These are phyloP conservation scores for Tribolium freemani DNA, from an alignment of 2,888 invertebrate species.

Conservation along the genomic window DNA sequence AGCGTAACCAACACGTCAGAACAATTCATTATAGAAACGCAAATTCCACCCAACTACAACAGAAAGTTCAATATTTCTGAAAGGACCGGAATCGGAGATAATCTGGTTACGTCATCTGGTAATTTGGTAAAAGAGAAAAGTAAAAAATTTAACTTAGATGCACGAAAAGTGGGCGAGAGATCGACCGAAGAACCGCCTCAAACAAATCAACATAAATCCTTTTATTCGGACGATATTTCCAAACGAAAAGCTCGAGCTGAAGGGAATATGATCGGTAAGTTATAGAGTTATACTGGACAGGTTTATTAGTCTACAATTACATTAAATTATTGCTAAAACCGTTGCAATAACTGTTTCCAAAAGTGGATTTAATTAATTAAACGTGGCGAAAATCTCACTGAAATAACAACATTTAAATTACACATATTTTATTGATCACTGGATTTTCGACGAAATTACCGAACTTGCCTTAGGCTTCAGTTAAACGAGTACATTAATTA, in stretches of 20 bases:
- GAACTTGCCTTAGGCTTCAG: too few relatives aligned
- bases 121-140: slow-evolving; percentile 3
- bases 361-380: too few relatives aligned
- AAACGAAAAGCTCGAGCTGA: not conserved
- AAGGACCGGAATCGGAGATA: slow-evolving; percentile 10
- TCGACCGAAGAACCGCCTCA: not conserved
- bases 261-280: slow-evolving; percentile 32
- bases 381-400: too few relatives aligned
- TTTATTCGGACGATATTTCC: not conserved
- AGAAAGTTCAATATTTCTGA: slow-evolving; percentile 1
- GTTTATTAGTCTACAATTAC: too few relatives aligned
- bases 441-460: too few relatives aligned
- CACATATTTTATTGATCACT: too few relatives aligned
- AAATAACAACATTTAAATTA: too few relatives aligned
- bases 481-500: too few relatives aligned
- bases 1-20: slow-evolving; percentile 2
- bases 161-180: not conserved
- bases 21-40: slow-evolving; percentile 30
- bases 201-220: slow-evolving; percentile 16
- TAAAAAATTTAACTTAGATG: slow-evolving; percentile 21
- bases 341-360: too few relatives aligned
- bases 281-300: not conserved
- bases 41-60: slow-evolving; percentile 13
- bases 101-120: slow-evolving; percentile 24
- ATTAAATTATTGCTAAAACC: too few relatives aligned